Evolutionary conservation across 1,140 invertebrate genomes (phyloP), one percentile per base, ranked within the genome.

Genomic region (Procambarus virginalis): DNA sequence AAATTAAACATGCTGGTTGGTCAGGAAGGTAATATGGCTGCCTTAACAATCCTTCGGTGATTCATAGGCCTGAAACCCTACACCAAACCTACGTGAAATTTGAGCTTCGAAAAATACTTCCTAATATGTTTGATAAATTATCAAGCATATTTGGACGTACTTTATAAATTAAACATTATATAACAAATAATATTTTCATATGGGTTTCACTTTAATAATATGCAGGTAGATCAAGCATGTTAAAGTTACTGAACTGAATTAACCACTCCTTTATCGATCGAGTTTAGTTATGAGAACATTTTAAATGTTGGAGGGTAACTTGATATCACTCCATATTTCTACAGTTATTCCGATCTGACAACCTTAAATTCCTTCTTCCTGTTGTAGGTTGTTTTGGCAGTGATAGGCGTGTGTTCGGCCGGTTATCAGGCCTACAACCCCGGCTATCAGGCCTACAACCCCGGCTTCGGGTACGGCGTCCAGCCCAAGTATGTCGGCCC

Each of bases 321-420:
- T 4, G 4, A 64, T 14, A 14, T 14, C 9, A 14, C 3, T 17
- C 3, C 60, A 64, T 17, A 64, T 14, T 64, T n/a, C 20, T 4
- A 3, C 60, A 8, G 4, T 4, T 64, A 4, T 14, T 0, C 51
- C 5, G 17, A 64, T 14, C 20, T 17, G 14, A 14, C 8, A 58
- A 14, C 8, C 8, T 58, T 58, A 58, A 9, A 8, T 58, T 14
- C 8, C 55, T 58, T 58, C 55, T 58, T 58, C 14, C 34, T 34
- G 1, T 34, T 34, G 34, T 68, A 78, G 84, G 73, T 86, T 55
- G 70, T 70, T 14, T 75, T 87, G 60, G 86, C 86, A 81, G 86
- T 87, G 86, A 68, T 87, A 55, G 78, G 78, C 58, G 86, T 68
- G 60, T 75, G 55, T 80, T 83, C 87, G 20, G 78, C 81, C 78